phyloP scores from a whole-genome alignment of 2,888 invertebrate species.

The Didymodactylos carnosus region DNA sequence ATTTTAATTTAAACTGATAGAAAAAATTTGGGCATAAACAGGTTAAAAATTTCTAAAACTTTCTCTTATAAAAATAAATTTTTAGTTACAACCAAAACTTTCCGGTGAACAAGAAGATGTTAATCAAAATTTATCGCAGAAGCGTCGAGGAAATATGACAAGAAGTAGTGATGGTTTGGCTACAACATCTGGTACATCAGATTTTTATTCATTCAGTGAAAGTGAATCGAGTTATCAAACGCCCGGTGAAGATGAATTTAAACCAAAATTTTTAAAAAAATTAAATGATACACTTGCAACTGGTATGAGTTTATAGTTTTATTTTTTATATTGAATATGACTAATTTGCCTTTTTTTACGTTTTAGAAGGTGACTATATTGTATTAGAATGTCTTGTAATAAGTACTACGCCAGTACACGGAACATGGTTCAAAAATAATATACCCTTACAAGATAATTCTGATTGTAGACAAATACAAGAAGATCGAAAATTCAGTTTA shows the following conservation, averaged over 20 bases:
- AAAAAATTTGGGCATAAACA: too few species aligned
- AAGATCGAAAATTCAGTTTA: not conserved
- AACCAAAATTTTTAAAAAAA: conserved; percentile 12
- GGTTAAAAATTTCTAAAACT: too few species aligned
- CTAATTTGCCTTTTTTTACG: not conserved
- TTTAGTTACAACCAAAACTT: too few species aligned
- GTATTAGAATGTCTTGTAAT: not conserved
- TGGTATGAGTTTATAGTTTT: too few species aligned
- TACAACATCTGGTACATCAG: not conserved
- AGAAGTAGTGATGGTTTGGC: too few species aligned
- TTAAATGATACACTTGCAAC: not conserved
- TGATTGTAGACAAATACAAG: conserved; percentile 7
- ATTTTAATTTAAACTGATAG: too few species aligned
- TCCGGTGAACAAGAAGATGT: not conserved
- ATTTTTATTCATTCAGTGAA: conserved; percentile 11
- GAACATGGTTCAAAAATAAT: conserved; percentile 7
- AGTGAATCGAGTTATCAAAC: conserved; percentile 13
- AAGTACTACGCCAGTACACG: not conserved
- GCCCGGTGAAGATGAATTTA: conserved; percentile 11
- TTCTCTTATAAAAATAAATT: not conserved
- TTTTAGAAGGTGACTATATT: not conserved
- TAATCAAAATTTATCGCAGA: too few species aligned
- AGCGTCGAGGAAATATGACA: too few species aligned
- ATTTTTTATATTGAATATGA: too few species aligned
- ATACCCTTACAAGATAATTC: conserved; percentile 1